Conservation (phyloP, 2,888 invertebrate species). For the Athalia rosae region DNA sequence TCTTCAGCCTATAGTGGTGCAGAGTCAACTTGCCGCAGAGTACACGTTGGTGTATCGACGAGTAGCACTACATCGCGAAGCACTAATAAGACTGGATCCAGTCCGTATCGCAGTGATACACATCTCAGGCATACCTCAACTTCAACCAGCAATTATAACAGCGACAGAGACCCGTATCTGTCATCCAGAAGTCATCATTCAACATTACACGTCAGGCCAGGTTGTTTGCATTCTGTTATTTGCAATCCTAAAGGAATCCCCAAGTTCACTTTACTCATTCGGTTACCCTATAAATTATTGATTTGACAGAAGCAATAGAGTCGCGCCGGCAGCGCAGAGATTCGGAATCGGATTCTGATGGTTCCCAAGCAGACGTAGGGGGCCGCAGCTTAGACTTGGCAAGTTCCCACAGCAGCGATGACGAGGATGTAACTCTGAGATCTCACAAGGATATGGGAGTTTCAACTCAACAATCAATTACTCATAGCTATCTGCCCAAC, state of each 20-base stretch:
- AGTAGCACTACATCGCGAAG: constrained; percentile 96
- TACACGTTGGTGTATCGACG: constrained; percentile 94
- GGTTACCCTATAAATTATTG: neutral
- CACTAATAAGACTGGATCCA: constrained; percentile 95
- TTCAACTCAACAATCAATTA: constrained; percentile 66
- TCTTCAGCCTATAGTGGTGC: constrained; percentile 87
- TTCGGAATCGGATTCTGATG: constrained; percentile 89
- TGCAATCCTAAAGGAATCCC: constrained; percentile 16
- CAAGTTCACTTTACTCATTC: constrained; percentile 8
- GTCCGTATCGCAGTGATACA: constrained; percentile 91
- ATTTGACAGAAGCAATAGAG: constrained; percentile 59
- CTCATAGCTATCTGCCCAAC: constrained; percentile 78
- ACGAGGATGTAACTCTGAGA: constrained; percentile 77
- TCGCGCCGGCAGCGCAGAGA: constrained; percentile 76
- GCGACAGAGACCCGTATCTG: constrained; percentile 70
- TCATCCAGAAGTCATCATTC: constrained; percentile 68
- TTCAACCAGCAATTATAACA: constrained; percentile 90
- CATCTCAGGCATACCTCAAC: constrained; percentile 89
- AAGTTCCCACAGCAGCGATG: constrained; percentile 96
- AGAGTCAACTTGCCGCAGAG: constrained; percentile 78
- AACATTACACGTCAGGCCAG: constrained; percentile 63
- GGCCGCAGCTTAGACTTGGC: constrained; percentile 92
- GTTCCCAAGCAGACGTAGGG: constrained; percentile 75
- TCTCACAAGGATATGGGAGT: constrained; percentile 69
- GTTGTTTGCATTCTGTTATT: constrained; percentile 49